phyloP scores from a whole-genome alignment of 2,113 vertebrate species.

The Pan troglodytes region NHGRI_mPanTro3-v2.1_pri NC_086015.1:108103001-108103500 shows the following conservation, averaged over 20 bases:
- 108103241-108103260: not conserved
- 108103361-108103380: no score
- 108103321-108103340: not conserved
- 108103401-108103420: slow-evolving; percentile 43
- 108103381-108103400: not conserved
- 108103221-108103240: not conserved
- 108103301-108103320: slow-evolving; percentile 63
- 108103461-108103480: not conserved
- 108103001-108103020: slow-evolving; percentile 55
- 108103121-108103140: not conserved
- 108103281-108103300: slow-evolving; percentile 65
- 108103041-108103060: slow-evolving; percentile 57
- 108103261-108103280: slow-evolving; percentile 13
- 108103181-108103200: not conserved
- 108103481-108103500: slow-evolving; percentile 54
- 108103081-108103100: not conserved
- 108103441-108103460: slow-evolving; percentile 54
- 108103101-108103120: not conserved
- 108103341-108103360: not conserved
- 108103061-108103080: slow-evolving; percentile 62
- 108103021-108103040: slow-evolving; percentile 56
- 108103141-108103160: not conserved
- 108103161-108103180: not conserved
- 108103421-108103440: slow-evolving; percentile 61
- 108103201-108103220: not conserved